phyloP scores from a whole-genome alignment of 2,113 vertebrate genomes.

The Empidonax traillii region DNA sequence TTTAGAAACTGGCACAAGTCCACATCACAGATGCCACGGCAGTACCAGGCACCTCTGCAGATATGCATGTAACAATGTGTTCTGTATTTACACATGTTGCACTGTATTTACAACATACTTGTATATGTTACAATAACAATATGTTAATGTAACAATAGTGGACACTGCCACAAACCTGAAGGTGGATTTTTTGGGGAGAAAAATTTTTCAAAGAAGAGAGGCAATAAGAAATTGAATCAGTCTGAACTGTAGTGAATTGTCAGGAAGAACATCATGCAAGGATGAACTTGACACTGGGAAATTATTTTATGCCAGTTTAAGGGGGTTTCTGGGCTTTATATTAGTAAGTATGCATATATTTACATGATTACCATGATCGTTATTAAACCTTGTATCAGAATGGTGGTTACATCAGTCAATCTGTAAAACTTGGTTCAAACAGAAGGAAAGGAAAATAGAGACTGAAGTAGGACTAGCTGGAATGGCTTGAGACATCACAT shows the following conservation, averaged over 20 bases:
- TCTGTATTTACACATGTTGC: background rate
- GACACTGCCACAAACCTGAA: background rate
- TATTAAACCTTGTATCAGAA: background rate
- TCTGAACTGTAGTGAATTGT: background rate
- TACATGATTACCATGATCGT: background rate
- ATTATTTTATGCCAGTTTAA: background rate
- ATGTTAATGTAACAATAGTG: background rate
- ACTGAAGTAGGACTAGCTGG: background rate
- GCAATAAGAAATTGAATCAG: background rate
- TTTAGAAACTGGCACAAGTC: background rate
- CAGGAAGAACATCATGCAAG: background rate
- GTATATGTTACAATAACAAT: background rate
- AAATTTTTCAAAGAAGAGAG: background rate
- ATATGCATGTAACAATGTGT: background rate
- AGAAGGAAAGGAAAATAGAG: background rate
- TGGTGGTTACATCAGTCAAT: background rate
- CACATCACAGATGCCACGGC: background rate
- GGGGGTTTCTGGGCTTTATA: accelerated
- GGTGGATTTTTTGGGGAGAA: background rate
- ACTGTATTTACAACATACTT: background rate
- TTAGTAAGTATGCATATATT: background rate
- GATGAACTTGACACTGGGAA: background rate
- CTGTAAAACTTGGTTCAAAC: background rate
- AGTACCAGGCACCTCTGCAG: background rate
- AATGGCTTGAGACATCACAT: background rate